Evolutionary conservation across 1,140 invertebrate species (phyloP).

Genomic region (Stratiolaelaps scimitus): DNA sequence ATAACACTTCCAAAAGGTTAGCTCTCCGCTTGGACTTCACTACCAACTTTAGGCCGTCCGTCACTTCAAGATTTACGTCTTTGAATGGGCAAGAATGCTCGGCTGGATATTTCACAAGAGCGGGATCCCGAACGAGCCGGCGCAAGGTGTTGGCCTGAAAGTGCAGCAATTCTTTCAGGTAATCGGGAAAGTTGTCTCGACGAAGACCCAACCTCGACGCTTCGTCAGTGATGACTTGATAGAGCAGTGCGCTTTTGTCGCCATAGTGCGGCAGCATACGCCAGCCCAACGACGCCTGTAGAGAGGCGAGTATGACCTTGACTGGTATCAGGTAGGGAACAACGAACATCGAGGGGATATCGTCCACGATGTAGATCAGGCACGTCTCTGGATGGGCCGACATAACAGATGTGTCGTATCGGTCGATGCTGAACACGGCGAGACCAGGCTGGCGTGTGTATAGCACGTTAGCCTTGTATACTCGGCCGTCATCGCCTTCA

Average conservation of each 20-base stretch:
- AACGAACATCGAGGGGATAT: slow-evolving; percentile 4
- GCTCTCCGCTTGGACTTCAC: too few relatives aligned
- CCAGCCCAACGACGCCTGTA: background rate
- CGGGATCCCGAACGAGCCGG: background rate
- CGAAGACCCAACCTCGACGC: background rate
- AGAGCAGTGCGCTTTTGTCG: background rate
- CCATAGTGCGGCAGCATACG: background rate
- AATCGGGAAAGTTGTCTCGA: slow-evolving; percentile 2
- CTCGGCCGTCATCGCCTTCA: background rate
- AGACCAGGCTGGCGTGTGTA: slow-evolving; percentile 10
- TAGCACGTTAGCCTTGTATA: slow-evolving; percentile 7
- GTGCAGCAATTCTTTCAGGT: slow-evolving; percentile 21
- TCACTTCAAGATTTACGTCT: background rate
- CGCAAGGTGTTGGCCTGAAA: slow-evolving; percentile 15
- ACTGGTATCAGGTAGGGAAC: background rate
- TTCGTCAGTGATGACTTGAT: slow-evolving; percentile 1
- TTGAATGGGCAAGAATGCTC: background rate
- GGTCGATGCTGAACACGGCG: slow-evolving; percentile 9
- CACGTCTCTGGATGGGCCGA: background rate
- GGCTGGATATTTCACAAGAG: slow-evolving; percentile 7
- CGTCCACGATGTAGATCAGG: slow-evolving; percentile 4
- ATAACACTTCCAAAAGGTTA: too few relatives aligned
- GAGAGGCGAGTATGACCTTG: slow-evolving; percentile 1
- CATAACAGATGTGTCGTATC: background rate
- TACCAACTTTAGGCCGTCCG: background rate